These are phyloP conservation scores for Leptinotarsa texana DNA, from an alignment of 1,140 invertebrate genomes.

Conservation along the genomic window DNA sequence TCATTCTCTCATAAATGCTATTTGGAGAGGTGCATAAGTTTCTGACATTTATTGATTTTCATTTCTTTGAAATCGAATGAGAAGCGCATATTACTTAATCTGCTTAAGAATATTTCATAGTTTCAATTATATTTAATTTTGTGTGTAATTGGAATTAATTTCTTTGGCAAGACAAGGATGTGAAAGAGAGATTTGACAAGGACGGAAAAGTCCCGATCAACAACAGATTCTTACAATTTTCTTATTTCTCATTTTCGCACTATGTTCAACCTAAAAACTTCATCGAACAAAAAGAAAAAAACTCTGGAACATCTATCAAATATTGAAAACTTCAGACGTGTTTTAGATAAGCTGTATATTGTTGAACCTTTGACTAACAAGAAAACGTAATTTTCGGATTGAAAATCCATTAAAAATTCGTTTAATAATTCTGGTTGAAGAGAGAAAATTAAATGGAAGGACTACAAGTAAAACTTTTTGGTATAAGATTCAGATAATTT, in stretches of 20 bases:
- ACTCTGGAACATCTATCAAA: constrained; percentile 21
- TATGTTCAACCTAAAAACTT: not conserved
- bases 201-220: constrained; percentile 33
- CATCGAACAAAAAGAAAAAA: constrained; percentile 15
- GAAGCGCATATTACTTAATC: no score
- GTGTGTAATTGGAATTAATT: constrained; percentile 50
- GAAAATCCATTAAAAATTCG: constrained; percentile 18
- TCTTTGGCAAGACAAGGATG: constrained; percentile 40
- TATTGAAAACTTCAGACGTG: constrained; percentile 23
- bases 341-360: constrained; percentile 21
- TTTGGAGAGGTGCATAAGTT: no score
- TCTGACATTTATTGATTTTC: no score
- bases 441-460: no score
- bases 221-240: constrained; percentile 31
- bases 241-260: constrained; percentile 16
- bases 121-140: constrained; percentile 43
- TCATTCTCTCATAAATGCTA: no score
- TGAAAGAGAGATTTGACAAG: constrained; percentile 34
- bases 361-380: constrained; percentile 16
- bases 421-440: not conserved
- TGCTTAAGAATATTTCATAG: no score
- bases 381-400: constrained; percentile 18
- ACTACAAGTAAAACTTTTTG: no score
- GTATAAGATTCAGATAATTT: no score
- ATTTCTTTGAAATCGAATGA: no score